Percentiles rank a stretch among this genome's conserved stretches.
These are phyloP conservation scores for Phataginus tetradactyla DNA, from an alignment of 2,797 vertebrate species.

Conservation along the genomic window DNA sequence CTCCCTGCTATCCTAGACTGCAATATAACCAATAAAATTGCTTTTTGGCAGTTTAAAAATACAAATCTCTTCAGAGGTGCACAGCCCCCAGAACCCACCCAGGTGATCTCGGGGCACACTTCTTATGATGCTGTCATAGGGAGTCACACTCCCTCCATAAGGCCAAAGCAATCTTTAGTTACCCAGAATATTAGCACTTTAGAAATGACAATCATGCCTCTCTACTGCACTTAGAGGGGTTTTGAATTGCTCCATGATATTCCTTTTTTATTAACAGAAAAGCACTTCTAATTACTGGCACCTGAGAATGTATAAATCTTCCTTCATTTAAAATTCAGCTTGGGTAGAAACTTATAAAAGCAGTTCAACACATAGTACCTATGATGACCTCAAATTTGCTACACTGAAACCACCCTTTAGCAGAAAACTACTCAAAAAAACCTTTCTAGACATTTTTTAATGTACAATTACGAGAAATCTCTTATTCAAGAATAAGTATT, in stretches of 20 bases:
- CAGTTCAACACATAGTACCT: neutral
- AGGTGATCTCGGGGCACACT: neutral
- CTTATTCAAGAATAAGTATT: neutral
- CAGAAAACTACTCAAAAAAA: neutral
- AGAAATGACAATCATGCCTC: neutral
- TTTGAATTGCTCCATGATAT: neutral
- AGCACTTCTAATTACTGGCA: neutral
- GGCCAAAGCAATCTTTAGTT: neutral
- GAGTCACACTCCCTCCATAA: neutral
- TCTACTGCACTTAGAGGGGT: neutral
- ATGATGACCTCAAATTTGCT: neutral
- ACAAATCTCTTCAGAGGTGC: neutral
- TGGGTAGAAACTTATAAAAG: neutral
- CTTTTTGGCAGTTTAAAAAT: neutral
- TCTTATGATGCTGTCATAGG: neutral
- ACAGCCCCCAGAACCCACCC: accelerated
- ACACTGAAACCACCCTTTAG: neutral
- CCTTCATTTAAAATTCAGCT: slow-evolving; percentile 7
- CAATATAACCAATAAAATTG: neutral
- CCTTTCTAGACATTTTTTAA: slow-evolving; percentile 7
- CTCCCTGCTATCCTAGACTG: neutral
- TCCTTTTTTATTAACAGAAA: neutral
- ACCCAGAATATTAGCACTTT: neutral
- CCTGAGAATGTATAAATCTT: neutral
- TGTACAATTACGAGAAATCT: neutral